Conservation (phyloP, 2,797 vertebrate species). For the Siniperca undulata region DNA sequence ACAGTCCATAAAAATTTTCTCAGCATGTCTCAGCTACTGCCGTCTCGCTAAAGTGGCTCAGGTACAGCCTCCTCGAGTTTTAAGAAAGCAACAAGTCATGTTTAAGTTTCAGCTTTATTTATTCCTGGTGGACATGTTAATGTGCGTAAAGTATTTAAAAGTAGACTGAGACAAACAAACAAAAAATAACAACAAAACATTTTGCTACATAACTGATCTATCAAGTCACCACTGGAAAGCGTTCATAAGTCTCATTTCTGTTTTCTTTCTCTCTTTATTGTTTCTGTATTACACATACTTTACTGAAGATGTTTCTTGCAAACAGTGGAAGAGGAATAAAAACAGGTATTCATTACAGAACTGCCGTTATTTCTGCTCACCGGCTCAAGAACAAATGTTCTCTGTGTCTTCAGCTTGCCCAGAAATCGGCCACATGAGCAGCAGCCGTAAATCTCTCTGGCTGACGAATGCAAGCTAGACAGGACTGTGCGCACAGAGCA, state of each 20-base stretch:
- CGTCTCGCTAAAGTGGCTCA: background rate
- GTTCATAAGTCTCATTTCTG: background rate
- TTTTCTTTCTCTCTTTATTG: background rate
- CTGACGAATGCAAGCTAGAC: constrained; percentile 17
- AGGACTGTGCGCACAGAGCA: constrained; percentile 7
- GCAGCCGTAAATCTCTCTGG: constrained; percentile 14
- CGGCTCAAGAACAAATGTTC: constrained; percentile 25
- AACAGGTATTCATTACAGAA: constrained; percentile 39
- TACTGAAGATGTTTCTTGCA: constrained; percentile 1
- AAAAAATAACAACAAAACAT: too few species aligned
- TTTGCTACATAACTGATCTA: background rate
- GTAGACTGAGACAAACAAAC: background rate
- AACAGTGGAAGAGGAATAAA: constrained; percentile 3
- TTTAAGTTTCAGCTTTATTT: background rate
- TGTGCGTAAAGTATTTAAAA: background rate
- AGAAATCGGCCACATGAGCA: constrained; percentile 11
- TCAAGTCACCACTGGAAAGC: background rate
- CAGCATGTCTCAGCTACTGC: background rate
- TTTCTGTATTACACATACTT: background rate
- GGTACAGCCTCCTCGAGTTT: background rate
- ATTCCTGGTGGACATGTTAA: background rate
- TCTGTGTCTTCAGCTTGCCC: background rate
- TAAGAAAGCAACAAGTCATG: background rate
- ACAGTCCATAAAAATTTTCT: background rate
- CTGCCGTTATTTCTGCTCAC: constrained; percentile 16